phyloP scores from a whole-genome alignment of 2,113 vertebrate species.

The Alouatta palliata region DNA sequence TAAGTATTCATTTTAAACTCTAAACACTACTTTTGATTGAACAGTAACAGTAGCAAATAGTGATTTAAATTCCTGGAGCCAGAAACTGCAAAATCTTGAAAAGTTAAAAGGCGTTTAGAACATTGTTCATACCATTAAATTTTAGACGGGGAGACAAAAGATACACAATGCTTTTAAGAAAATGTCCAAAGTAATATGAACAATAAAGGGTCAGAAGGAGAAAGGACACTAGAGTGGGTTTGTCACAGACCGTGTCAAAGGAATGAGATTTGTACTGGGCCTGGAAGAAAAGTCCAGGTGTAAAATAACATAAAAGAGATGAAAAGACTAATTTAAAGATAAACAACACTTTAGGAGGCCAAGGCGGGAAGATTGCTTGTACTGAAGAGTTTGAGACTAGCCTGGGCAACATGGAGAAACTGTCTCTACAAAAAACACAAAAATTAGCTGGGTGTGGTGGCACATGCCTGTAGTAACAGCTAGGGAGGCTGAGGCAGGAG shows the following conservation, averaged over 20 bases:
- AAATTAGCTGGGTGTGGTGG: no score
- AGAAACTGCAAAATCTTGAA: neutral
- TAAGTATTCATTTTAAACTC: neutral
- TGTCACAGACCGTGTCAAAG: neutral
- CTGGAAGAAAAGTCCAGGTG: neutral
- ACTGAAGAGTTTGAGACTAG: no score
- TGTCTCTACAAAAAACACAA: no score
- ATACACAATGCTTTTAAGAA: neutral
- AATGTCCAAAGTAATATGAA: neutral
- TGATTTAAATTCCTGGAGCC: neutral
- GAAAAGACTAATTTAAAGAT: neutral
- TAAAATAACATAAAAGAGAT: neutral
- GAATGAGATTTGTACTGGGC: neutral
- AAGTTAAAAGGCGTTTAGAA: neutral
- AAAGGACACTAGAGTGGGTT: neutral
- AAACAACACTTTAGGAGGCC: neutral
- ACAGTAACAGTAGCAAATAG: neutral
- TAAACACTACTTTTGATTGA: neutral
- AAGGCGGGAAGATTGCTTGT: no score
- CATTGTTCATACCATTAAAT: neutral
- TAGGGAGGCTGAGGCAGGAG: no score
- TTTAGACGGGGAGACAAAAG: neutral
- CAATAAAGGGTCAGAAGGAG: neutral
- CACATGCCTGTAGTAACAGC: no score
- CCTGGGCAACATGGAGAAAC: no score